Evolutionary conservation across 2,888 invertebrate genomes (phyloP), one percentile per base, ranked within the genome.

Genomic region (Orchestes rusci): DNA sequence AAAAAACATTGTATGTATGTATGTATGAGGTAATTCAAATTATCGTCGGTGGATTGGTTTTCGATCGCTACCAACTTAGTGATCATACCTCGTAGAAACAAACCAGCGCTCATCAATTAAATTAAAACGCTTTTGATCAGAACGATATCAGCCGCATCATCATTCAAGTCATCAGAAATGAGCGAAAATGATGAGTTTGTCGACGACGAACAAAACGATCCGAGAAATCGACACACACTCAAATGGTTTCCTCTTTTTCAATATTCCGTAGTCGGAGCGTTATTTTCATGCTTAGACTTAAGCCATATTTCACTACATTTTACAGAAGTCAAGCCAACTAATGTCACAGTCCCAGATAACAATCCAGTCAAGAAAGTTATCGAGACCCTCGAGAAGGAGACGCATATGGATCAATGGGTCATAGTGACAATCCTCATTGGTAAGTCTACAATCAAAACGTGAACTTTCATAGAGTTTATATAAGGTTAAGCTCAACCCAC

Each of bases 361-460:
- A n/a, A 5, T 16, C 46, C 43, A 2, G 23, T 44, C 32, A 38
- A 33, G 16, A 40, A 43, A 40, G 47, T 53, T 2, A 46, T 56
- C 7, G 55, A 58, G 2, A 45, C 50, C 5, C 35, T 57, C n/a
- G 56, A 55, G 4, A 54, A 79, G 49, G 80, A 80, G 60, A 78
- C 84, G 64, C 85, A 87, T 52, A 78, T 90, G 65, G 86, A 89
- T 53, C 76, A 83, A 59, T 90, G 89, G 88, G 87, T 82, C 51
- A 73, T 90, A 48, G 85, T 89, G 45, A 82, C 88, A 57, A 87
- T 91, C 63, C 76, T 87, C 57, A 84, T 88, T 64, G 84, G 88
- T 84, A 70, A 70, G 68, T 56, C 16, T 2, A 31, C 15, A 13
- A 12, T 31, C n/a, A n/a, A n/a, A n/a, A n/a, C n/a, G n/a, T n/a